Evolutionary conservation across 2,888 invertebrate genomes (phyloP), one percentile per base, ranked within the genome.

Genomic region (Acronicta alni): DNA sequence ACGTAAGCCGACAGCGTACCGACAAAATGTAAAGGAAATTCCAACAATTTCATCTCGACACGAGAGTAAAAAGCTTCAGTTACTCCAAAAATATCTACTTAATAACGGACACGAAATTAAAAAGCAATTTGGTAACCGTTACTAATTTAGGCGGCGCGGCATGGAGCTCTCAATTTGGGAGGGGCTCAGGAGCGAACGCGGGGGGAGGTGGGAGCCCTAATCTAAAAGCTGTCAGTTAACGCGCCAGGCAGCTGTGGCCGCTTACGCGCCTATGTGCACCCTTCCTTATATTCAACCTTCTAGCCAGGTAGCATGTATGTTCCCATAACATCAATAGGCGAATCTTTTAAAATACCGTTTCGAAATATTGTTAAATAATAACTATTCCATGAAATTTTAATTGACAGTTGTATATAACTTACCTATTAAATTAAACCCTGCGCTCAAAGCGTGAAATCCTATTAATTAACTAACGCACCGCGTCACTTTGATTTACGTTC

Each of bases 91-190:
- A 85, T 82, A 84, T 81, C 83, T 84, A 85, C 85, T 87, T 89
- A 91, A 90, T 90, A 92, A 91, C 88, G 82, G 82, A 83, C 81
- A 84, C 75, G 87, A 91, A 93, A 93, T 93, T 93, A 93, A 92
- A 93, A 92, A 91, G 89, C 91, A 90, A 94, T 94, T 94, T 92
- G 85, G 89, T 90, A 90, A 91, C 92, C 91, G 89, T 92, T 90
- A 92, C 92, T 93, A 92, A 93, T 93, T 92, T 91, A 89, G 90
- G 82, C 84, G 85, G 87, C 86, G 85, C 87, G 84, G 86, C 84
- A 79, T 80, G 87, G 86, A 88, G 87, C 87, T 89, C 90, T 90
- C 91, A 89, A 90, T 92, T 92, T 89, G 88, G 89, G 87, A 84
- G 88, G 89, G 90, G 89, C 81, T 78, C 77, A 77, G 80, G 72